phyloP scores from a whole-genome alignment of 2,113 vertebrate species.

The Chlamydotis undulata region DNA sequence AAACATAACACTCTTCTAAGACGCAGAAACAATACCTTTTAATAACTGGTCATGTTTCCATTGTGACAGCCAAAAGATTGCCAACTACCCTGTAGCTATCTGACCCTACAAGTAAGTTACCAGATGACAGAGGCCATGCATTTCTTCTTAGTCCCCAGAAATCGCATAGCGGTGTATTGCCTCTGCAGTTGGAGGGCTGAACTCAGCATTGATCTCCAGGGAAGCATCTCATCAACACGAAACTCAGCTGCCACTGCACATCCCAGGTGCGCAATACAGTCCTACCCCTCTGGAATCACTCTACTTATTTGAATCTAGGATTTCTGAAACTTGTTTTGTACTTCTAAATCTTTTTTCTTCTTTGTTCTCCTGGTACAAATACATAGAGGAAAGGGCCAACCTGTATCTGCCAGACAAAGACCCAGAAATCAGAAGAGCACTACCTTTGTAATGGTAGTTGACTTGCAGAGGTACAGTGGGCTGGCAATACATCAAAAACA shows the following conservation, averaged over 20 bases:
- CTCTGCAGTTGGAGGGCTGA: background rate
- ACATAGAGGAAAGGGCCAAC: background rate
- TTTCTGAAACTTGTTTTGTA: background rate
- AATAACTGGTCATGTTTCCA: background rate
- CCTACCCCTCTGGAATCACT: background rate
- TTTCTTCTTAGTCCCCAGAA: background rate
- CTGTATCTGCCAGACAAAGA: background rate
- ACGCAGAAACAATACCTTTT: rapidly evolving
- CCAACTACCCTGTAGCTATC: background rate
- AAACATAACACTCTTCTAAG: background rate
- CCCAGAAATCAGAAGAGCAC: background rate
- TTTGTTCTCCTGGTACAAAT: background rate
- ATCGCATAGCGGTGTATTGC: background rate
- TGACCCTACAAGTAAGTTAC: background rate
- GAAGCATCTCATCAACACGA: background rate
- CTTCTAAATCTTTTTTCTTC: background rate
- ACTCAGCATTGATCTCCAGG: background rate
- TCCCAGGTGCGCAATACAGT: background rate
- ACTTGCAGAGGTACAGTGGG: background rate
- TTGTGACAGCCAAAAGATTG: background rate
- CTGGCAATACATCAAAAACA: background rate
- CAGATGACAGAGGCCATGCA: background rate
- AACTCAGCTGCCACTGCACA: background rate
- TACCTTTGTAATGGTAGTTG: background rate
- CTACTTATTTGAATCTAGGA: background rate